Evolutionary conservation across 2,888 invertebrate species (phyloP).

Genomic region (Oligia fasciuncula): DNA sequence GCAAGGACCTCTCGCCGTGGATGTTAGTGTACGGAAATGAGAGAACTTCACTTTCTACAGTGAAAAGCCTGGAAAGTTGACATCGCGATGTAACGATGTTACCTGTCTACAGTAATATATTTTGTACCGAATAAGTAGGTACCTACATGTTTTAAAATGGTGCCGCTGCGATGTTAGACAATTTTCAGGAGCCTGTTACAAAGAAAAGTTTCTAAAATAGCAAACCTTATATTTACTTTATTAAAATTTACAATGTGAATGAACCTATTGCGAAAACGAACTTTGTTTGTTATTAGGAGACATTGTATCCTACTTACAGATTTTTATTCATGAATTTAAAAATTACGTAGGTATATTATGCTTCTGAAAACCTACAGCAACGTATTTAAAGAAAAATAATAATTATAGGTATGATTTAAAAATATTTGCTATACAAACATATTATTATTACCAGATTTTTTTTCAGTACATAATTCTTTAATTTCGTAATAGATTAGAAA

Average conservation of each 20-base stretch:
- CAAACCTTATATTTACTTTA: not conserved
- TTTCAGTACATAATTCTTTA: too few species aligned
- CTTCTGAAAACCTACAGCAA: too few species aligned
- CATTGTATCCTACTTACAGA: not conserved
- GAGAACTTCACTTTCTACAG: conserved; percentile 70
- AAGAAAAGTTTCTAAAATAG: not conserved
- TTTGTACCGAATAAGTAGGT: not conserved
- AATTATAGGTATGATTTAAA: not conserved
- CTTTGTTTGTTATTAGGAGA: not conserved
- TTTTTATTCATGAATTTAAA: not conserved
- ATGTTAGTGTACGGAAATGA: conserved; percentile 68
- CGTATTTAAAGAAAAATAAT: not conserved
- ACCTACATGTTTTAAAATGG: conserved; percentile 23
- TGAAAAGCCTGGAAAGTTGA: conserved; percentile 52
- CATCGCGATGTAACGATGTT: conserved; percentile 43
- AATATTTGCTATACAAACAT: not conserved
- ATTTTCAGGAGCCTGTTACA: not conserved
- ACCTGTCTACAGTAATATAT: conserved; percentile 16
- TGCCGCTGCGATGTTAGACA: not conserved
- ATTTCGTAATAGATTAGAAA: not conserved
- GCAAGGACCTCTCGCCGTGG: conserved; percentile 33
- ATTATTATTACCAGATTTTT: not conserved
- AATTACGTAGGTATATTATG: too few species aligned
- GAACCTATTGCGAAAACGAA: too few species aligned
- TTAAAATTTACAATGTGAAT: not conserved